Evolutionary conservation across 2,113 vertebrate genomes (phyloP).

Genomic region (Ornithorhynchus anatinus): DNA sequence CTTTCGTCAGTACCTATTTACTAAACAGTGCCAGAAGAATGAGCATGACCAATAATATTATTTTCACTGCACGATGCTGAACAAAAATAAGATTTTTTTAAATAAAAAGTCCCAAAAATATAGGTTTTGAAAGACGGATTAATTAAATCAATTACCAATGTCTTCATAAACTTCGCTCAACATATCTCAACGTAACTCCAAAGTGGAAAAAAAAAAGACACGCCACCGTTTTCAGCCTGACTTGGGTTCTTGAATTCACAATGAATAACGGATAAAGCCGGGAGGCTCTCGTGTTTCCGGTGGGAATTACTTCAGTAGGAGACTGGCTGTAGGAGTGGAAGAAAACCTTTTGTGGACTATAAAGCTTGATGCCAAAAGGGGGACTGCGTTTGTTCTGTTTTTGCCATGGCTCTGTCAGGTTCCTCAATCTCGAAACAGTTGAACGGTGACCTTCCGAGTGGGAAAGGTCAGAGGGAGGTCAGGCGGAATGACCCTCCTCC

Average conservation of each 20-base stretch:
- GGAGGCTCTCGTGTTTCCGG: slow-evolving; percentile 24
- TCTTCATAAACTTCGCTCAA: rapidly evolving
- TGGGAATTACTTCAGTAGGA: slow-evolving; percentile 7
- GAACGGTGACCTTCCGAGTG: slow-evolving; percentile 73
- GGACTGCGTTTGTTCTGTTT: neutral
- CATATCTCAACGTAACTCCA: neutral
- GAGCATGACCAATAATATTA: too few species aligned
- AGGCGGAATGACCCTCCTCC: slow-evolving; percentile 73
- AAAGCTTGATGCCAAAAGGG: neutral
- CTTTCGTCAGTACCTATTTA: too few species aligned
- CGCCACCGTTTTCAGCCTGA: neutral
- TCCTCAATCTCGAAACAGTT: slow-evolving; percentile 72
- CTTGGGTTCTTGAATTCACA: neutral
- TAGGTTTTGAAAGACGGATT: neutral
- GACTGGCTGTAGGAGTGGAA: slow-evolving; percentile 25
- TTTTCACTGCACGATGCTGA: too few species aligned
- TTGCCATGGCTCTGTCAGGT: slow-evolving; percentile 53
- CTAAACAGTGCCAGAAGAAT: too few species aligned
- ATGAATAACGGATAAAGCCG: neutral
- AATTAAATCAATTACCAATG: neutral
- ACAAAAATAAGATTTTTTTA: too few species aligned
- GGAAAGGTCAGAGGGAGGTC: slow-evolving; percentile 79
- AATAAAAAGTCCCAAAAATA: too few species aligned
- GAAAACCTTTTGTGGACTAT: neutral
- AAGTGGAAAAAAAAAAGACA: neutral